Evolutionary conservation across 2,888 invertebrate genomes (phyloP).

Genomic region (Ferrisia virgata): DNA sequence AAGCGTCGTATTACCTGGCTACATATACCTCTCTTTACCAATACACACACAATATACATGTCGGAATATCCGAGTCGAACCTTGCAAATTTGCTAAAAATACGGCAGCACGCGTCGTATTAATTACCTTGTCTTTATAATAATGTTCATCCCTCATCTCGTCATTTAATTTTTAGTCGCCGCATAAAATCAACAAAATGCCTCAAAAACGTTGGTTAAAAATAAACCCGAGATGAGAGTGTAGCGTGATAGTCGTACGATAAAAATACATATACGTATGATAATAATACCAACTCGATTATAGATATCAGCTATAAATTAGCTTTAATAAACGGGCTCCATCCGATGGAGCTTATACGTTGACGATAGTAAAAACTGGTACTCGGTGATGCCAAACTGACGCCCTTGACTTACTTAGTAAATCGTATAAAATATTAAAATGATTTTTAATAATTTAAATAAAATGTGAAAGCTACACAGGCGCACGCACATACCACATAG

Average conservation of each 20-base stretch:
- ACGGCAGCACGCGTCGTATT: neutral
- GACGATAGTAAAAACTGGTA: neutral
- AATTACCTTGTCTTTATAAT: neutral
- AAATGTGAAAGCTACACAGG: constrained; percentile 1
- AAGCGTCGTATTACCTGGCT: too few species aligned
- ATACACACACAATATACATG: neutral
- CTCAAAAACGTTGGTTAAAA: neutral
- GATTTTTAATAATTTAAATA: neutral
- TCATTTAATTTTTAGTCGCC: too few species aligned
- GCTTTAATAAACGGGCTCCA: neutral
- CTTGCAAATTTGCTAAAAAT: neutral
- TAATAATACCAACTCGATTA: neutral
- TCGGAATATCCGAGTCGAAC: neutral
- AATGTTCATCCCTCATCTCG: too few species aligned
- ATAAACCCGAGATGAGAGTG: neutral
- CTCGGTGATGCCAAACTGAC: neutral
- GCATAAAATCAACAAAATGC: too few species aligned
- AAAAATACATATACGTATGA: neutral
- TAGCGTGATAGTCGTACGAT: neutral
- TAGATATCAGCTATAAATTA: neutral
- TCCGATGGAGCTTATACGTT: neutral
- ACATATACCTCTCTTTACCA: too few species aligned
- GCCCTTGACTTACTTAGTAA: neutral
- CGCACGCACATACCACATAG: neutral
- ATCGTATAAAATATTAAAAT: constrained; percentile 5